Evolutionary conservation across 2,797 vertebrate genomes (phyloP), one percentile per base, ranked within the genome.

Genomic region (Choloepus didactylus): DNA sequence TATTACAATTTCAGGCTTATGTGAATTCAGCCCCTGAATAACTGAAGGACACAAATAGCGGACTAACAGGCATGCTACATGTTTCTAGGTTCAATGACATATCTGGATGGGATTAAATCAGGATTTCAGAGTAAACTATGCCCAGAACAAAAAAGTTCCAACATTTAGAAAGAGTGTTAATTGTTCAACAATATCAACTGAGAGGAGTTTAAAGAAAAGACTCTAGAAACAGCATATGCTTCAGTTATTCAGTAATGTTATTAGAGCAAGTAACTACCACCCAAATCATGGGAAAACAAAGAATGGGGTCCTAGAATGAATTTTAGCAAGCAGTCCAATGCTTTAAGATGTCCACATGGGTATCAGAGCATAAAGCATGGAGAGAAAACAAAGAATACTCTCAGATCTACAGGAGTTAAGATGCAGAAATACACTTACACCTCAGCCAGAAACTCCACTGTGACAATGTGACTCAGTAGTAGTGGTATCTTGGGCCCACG

Each of bases 21-120:
- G 98, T 98, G 98, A 98, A 98, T 98, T 98, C 98, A 98, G 98
- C 97, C 97, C 83, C 97, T 97, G 98, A 98, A 98, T 98, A 98
- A 98, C 97, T 97, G 97, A 98, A 96, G 91, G 92, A 95, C 95
- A 97, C 91, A 97, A 97, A 97, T 0, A 94, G 94, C 90, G 94
- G 86, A 97, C 75, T 89, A 96, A 95, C 84, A 96, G 84, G 94
- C 97, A 97, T 95, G 96, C 91, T 94, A 69, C 69, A 67, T 95
- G 95, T 97, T 96, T 97, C 96, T 97, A 96, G 91, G 82, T 97
- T 97, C 91, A 96, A 59, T 84, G 86, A 84, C 86, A 1, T 10
- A 66, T 44, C 62, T 90, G 69, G 49, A 86, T 85, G 85, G 89
- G 73, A 96, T 85, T 21, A 19, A 89, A 97, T 95, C 87, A 92